Base-by-base conservation (phyloP, 2,888 invertebrate species). In the Eupeodes luniger region DNA sequence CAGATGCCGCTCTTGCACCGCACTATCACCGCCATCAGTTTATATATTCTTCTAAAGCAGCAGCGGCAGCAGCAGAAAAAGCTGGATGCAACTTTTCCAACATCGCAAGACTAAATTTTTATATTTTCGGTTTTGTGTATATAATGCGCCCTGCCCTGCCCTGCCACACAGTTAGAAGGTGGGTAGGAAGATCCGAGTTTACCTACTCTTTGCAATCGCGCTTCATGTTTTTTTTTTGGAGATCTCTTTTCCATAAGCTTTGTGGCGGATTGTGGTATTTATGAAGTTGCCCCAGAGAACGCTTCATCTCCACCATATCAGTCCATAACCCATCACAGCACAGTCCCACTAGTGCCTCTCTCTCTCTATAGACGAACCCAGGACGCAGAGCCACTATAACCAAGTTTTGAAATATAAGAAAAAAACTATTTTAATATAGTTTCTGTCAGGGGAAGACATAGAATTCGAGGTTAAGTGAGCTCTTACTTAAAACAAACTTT, bases 401-500 rank as follows among this genome's bases (percentile, higher is more conserved):
- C 72, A 72, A 72, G 72, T 72, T 72, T 72, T n/a, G n/a, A 40
- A 44, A 72, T 36, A 5, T 19, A 27, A 27, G 2, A 44, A 83
- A 77, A 66, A 72, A 61, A 64, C 12, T 75, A 14, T 70, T 70
- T 81, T 70, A 79, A 75, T 79, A 75, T 75, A 86, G 75, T 81
- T 74, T 74, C 74, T 44, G 11, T 40, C 62, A 70, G 61, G 59
- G 36, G 27, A 49, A 19, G 14, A 51, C 44, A 70, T 55, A 44
- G 62, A 81, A 74, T 78, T 72, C 16, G 61, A 62, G 83, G 79
- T 80, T 83, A 87, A 83, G 87, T 87, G 75, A 83, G 80, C 83
- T 85, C 78, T 85, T 84, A 84, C 74, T 88, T 84, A 84, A 88
- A 78, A 88, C 81, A 84, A 88, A 88, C 74, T 88, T 88, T 88